These are phyloP conservation scores for Dasyurus viverrinus DNA, from an alignment of 2,113 vertebrate genomes.

Conservation along the genomic window DNA sequence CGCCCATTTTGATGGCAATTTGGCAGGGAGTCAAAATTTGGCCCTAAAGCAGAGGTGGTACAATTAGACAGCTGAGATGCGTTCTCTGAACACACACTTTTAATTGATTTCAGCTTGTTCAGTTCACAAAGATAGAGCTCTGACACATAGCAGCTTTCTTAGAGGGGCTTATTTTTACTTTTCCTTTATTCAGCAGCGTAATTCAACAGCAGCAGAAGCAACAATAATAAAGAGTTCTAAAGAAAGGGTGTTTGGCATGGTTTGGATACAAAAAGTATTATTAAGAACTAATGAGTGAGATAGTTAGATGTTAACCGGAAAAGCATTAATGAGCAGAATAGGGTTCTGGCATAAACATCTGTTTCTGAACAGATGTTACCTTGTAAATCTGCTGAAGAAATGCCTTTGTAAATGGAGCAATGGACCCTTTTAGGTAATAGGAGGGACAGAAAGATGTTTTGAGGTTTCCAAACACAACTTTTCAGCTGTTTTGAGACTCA, in stretches of 20 bases:
- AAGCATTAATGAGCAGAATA: slow-evolving; percentile 66
- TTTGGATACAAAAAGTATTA: slow-evolving; percentile 68
- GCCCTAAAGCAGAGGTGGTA: slow-evolving; percentile 77
- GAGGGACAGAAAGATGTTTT: background rate
- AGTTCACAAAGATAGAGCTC: slow-evolving; percentile 66
- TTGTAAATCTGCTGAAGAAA: slow-evolving; percentile 68
- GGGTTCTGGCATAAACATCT: slow-evolving; percentile 64
- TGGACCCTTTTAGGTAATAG: slow-evolving; percentile 61
- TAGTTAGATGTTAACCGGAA: slow-evolving; percentile 71
- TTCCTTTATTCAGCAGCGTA: slow-evolving; percentile 56
- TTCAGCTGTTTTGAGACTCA: slow-evolving; percentile 24
- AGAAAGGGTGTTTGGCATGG: slow-evolving; percentile 66
- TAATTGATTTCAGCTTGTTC: slow-evolving; percentile 73
- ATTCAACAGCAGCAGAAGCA: slow-evolving; percentile 66
- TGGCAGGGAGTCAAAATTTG: slow-evolving; percentile 79
- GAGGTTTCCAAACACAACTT: slow-evolving; percentile 5
- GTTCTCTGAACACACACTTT: slow-evolving; percentile 67
- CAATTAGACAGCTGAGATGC: slow-evolving; percentile 60
- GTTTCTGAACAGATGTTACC: slow-evolving; percentile 81
- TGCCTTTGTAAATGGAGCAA: slow-evolving; percentile 59
- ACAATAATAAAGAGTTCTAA: slow-evolving; percentile 69
- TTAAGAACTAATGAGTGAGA: slow-evolving; percentile 74
- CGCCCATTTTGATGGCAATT: slow-evolving; percentile 70
- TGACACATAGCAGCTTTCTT: slow-evolving; percentile 60
- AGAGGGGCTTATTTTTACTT: slow-evolving; percentile 77